Percentiles rank a stretch among this genome's conserved stretches.
These are phyloP conservation scores for Sebastes reedi DNA, from an alignment of 2,797 vertebrate genomes.

Conservation along the genomic window DNA sequence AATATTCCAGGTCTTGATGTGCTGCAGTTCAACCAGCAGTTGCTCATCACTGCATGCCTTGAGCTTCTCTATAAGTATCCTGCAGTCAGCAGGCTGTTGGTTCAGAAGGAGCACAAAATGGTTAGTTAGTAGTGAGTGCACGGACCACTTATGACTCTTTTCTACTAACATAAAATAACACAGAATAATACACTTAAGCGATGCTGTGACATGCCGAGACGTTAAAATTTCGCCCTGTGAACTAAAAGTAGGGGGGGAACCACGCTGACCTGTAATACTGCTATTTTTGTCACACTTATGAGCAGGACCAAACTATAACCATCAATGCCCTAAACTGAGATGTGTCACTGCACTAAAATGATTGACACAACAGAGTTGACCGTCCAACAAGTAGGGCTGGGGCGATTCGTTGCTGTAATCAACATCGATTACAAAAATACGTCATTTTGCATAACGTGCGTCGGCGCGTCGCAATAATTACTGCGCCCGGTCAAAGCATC, in stretches of 20 bases:
- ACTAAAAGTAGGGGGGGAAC: not conserved
- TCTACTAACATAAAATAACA: not conserved
- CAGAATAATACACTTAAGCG: not conserved
- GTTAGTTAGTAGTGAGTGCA: slow-evolving; percentile 8
- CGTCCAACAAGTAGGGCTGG: too few species aligned
- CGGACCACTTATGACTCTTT: not conserved
- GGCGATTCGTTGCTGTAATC: too few species aligned
- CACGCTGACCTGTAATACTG: not conserved
- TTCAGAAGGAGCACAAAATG: slow-evolving; percentile 23
- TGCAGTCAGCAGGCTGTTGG: slow-evolving; percentile 93
- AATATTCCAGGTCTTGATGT: slow-evolving; percentile 99
- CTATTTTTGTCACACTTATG: not conserved
- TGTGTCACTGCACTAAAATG: not conserved
- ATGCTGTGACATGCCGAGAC: not conserved
- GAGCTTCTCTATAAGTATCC: slow-evolving; percentile 96
- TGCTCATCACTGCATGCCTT: slow-evolving; percentile 96
- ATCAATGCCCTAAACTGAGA: not conserved
- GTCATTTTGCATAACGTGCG: not conserved
- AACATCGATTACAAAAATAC: not conserved
- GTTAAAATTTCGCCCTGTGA: not conserved
- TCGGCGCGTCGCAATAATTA: too few species aligned
- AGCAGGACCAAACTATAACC: not conserved
- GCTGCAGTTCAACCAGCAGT: slow-evolving; percentile 93
- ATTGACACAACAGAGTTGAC: not conserved
- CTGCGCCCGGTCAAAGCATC: too few species aligned